These are phyloP conservation scores for Dicaeum eximium DNA, from an alignment of 2,113 vertebrate genomes.

Conservation along the genomic window DNA sequence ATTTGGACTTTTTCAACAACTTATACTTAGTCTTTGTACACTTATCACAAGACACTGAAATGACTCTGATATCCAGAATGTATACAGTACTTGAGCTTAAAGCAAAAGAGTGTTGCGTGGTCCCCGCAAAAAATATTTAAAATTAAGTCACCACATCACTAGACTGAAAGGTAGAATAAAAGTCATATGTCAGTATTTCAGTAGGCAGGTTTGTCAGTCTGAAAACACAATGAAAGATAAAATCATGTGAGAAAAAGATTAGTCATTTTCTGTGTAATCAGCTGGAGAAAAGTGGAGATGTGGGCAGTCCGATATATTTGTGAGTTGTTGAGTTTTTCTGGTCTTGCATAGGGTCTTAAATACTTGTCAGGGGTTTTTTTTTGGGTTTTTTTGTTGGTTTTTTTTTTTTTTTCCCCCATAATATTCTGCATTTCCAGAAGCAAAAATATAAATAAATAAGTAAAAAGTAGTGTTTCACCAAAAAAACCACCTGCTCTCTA, in stretches of 20 bases:
- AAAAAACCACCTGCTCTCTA: not conserved
- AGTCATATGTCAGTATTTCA: not conserved
- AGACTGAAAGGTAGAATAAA: not conserved
- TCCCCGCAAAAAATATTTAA: not conserved
- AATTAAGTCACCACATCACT: not conserved
- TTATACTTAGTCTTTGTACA: not conserved
- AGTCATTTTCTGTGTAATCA: not conserved
- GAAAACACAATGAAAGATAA: not conserved
- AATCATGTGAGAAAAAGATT: not conserved
- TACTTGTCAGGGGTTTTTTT: fast-evolving
- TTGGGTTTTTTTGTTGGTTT: too few relatives aligned
- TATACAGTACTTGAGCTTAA: not conserved
- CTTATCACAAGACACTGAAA: not conserved
- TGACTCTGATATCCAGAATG: not conserved
- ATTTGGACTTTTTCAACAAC: not conserved
- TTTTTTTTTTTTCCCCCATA: not conserved
- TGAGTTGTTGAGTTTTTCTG: fast-evolving
- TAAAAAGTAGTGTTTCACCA: not conserved
- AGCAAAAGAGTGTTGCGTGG: fast-evolving
- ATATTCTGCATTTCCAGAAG: not conserved
- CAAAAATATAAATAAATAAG: not conserved
- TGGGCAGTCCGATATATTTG: not conserved
- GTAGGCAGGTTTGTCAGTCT: not conserved
- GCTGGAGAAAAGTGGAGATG: not conserved
- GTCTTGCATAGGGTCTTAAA: not conserved